Conservation (phyloP, 2,113 vertebrate genomes). For the Ciconia boyciana region DNA sequence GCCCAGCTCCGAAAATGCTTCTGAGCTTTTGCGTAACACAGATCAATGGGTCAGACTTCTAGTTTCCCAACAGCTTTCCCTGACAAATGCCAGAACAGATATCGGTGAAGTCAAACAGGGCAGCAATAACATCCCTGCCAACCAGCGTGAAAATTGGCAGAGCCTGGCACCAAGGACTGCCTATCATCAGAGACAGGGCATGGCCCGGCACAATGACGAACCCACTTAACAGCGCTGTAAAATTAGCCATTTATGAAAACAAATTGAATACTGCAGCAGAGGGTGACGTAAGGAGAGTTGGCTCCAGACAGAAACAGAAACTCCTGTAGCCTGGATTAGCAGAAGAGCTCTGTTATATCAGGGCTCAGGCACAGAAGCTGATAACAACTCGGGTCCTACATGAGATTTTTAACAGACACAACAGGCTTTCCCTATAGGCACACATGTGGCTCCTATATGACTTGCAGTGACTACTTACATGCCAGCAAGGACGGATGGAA, state of each 20-base stretch:
- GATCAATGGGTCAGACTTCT: slow-evolving; percentile 45
- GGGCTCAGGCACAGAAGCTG: slow-evolving; percentile 25
- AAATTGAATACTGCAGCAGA: slow-evolving; percentile 73
- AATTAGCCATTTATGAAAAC: slow-evolving; percentile 79
- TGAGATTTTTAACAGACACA: not conserved
- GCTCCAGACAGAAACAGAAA: slow-evolving; percentile 66
- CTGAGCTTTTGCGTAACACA: slow-evolving; percentile 29
- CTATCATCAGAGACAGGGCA: slow-evolving; percentile 63
- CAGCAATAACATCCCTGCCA: slow-evolving; percentile 62
- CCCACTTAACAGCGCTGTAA: slow-evolving; percentile 73
- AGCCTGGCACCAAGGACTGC: slow-evolving; percentile 59
- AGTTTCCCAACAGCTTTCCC: slow-evolving; percentile 35
- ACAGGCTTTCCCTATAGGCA: not conserved
- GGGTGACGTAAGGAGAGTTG: slow-evolving; percentile 75
- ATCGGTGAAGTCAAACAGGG: slow-evolving; percentile 61
- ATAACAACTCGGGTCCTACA: slow-evolving; percentile 64
- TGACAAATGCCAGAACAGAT: slow-evolving; percentile 59
- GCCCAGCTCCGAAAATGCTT: not conserved
- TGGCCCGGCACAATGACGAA: slow-evolving; percentile 70
- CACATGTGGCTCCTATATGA: not conserved
- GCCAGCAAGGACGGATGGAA: not conserved
- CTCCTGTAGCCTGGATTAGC: slow-evolving; percentile 69
- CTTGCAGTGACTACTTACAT: not conserved
- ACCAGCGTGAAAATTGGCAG: slow-evolving; percentile 53
- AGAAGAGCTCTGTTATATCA: slow-evolving; percentile 56